These are phyloP conservation scores for Cyanoderma ruficeps DNA, from an alignment of 2,113 vertebrate genomes.

Conservation along the genomic window DNA sequence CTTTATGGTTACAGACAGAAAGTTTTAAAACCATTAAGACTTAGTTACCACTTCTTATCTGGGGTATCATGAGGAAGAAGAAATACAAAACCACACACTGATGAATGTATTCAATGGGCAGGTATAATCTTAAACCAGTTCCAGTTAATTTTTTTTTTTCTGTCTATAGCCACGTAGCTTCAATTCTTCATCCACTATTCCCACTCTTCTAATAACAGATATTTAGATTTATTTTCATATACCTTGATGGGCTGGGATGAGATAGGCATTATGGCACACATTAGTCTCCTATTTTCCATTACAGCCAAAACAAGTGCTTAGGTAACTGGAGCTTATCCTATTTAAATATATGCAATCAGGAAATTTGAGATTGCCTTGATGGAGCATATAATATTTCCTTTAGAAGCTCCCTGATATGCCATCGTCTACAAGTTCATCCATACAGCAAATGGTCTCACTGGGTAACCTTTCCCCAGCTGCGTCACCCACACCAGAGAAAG, in stretches of 20 bases:
- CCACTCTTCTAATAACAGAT: conserved; percentile 39
- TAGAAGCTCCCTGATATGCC: conserved; percentile 74
- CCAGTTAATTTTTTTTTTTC: not conserved
- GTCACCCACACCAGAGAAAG: conserved; percentile 69
- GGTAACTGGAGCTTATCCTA: conserved; percentile 76
- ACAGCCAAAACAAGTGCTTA: conserved; percentile 57
- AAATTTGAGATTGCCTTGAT: conserved; percentile 78
- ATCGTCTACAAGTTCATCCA: conserved; percentile 73
- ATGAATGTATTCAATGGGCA: conserved; percentile 60
- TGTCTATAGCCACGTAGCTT: not conserved
- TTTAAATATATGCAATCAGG: conserved; percentile 79
- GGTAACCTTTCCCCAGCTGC: conserved; percentile 63
- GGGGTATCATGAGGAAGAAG: conserved; percentile 67
- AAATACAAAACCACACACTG: conserved; percentile 73
- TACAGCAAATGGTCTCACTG: conserved; percentile 68
- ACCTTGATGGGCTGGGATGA: conserved; percentile 12
- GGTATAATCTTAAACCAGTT: conserved; percentile 48
- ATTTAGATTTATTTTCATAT: conserved; percentile 72
- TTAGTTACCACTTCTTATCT: conserved; percentile 77
- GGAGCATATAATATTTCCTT: conserved; percentile 82
- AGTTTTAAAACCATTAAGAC: conserved; percentile 74
- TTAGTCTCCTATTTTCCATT: conserved; percentile 72
- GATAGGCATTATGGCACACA: conserved; percentile 62
- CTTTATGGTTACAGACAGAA: conserved; percentile 73
- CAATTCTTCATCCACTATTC: not conserved